Base-by-base conservation (phyloP, 2,888 invertebrate species). In the Lasioglossum villosulum region DNA sequence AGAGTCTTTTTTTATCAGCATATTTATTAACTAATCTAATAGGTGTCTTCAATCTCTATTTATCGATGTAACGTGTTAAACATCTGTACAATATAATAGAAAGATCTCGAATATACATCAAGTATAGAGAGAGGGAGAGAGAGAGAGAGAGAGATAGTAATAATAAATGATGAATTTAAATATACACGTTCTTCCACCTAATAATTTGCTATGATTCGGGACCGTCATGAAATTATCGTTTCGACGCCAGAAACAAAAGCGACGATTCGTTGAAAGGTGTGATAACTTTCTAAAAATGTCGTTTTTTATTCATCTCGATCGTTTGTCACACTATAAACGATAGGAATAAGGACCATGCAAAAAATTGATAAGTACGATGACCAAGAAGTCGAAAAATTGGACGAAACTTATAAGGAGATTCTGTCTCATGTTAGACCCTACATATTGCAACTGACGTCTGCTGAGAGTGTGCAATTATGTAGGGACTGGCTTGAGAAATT, bases 401-500 rank as follows among this genome's bases (percentile, higher is more conserved):
- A 94, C 48, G 92, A 93, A 82, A 80, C 82, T 37, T 94, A 93
- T 75, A 93, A 92, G 72, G 90, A 93, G 37, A 92, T 90, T n/a
- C 63, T 94, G 71, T 70, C 86, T 2, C 82, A 86, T 72, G 87
- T 93, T 19, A 92, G 90, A 66, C 92, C 93, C 8, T 90, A 93
- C 52, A 86, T 94, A 68, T 56, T 93, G 56, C 80, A 82, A 19
- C 81, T 94, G 19, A 86, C 86, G 10, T 86, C 88, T 0, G 52
- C 90, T 5, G 80, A 87, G 12, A 90, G 90, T 45, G 89, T 91
- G 0, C 83, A 90, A 16, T 88, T 94, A 10, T 94, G 93, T 78
- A 89, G 90, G 74, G 78, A 91, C 42, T 95, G 95, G 95, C 83
- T 95, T 3, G 91, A 94, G 6, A 94, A 93, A 84, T 86, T 95